Percentiles rank a stretch among this genome's conserved stretches.
phyloP scores from a whole-genome alignment of 2,113 vertebrate genomes.

The Odontophorus gujanensis region DNA sequence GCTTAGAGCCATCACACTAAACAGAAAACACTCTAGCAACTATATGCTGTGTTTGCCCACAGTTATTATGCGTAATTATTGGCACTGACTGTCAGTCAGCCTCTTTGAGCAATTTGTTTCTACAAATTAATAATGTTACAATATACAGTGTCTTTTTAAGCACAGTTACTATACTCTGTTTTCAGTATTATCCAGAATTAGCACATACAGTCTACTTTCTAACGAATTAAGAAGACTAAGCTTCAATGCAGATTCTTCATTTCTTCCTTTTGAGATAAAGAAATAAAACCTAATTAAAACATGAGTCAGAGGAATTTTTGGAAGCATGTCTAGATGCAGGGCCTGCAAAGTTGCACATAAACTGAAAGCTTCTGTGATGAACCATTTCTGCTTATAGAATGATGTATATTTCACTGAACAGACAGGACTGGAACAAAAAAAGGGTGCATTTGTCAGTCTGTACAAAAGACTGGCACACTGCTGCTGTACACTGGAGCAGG shows the following conservation, averaged over 20 bases:
- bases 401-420: background rate
- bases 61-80: constrained; percentile 42
- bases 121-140: constrained; percentile 41
- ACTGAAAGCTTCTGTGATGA: background rate
- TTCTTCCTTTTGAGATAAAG: constrained; percentile 18
- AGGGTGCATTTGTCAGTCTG: background rate
- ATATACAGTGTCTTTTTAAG: constrained; percentile 35
- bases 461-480: background rate
- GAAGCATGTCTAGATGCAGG: background rate
- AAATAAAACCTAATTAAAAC: constrained; percentile 44
- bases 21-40: constrained; percentile 36
- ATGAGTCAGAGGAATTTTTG: background rate
- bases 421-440: background rate
- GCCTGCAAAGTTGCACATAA: background rate
- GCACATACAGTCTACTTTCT: background rate
- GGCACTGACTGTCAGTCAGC: constrained; percentile 42
- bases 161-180: background rate
- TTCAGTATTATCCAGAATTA: constrained; percentile 12
- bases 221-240: background rate
- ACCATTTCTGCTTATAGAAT: background rate
- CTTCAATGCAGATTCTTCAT: constrained; percentile 28
- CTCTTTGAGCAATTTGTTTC: constrained; percentile 39
- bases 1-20: constrained; percentile 16
- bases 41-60: constrained; percentile 56
- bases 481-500: background rate